Evolutionary conservation across 2,797 vertebrate genomes (phyloP).

Genomic region (Lepilemur septentrionalis): DNA sequence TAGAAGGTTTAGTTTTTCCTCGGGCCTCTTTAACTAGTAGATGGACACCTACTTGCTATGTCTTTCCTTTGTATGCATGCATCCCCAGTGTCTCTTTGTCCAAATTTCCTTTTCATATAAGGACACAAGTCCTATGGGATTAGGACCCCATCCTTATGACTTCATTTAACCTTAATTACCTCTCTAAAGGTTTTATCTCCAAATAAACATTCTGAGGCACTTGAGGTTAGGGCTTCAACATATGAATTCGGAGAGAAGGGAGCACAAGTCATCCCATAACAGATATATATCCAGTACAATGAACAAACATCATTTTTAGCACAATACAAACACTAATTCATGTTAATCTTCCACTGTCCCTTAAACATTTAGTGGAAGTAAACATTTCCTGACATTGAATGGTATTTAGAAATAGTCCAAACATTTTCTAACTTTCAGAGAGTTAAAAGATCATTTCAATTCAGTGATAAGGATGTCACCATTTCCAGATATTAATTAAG

Average conservation of each 20-base stretch:
- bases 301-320: neutral
- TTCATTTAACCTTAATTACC: neutral
- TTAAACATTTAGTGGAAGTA: neutral
- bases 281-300: neutral
- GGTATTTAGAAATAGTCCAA: neutral
- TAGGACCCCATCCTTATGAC: neutral
- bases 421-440: neutral
- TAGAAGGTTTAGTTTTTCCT: neutral
- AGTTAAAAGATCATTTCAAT: neutral
- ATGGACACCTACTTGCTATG: neutral
- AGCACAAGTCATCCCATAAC: neutral
- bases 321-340: neutral
- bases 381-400: neutral
- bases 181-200: neutral
- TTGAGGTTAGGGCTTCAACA: neutral
- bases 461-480: neutral
- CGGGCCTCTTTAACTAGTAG: neutral
- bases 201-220: neutral
- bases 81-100: neutral
- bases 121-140: neutral
- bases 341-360: neutral
- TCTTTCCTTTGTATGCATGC: neutral
- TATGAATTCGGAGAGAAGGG: neutral
- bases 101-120: neutral
- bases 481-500: neutral